Base-by-base conservation (phyloP, 2,113 vertebrate species). In the Semnornis frantzii region DNA sequence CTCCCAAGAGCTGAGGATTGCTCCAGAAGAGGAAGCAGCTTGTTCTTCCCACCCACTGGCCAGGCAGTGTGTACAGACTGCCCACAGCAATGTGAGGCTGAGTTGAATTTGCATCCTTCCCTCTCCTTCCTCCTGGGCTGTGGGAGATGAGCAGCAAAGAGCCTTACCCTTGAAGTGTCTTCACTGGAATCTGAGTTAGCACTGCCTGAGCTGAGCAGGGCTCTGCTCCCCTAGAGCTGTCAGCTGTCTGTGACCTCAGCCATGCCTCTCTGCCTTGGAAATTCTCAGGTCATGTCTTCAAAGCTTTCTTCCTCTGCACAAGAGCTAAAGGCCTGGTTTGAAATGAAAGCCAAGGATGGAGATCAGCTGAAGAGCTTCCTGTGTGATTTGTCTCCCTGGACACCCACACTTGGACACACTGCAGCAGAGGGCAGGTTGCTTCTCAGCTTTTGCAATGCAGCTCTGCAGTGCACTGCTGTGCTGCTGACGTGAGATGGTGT, bases 281-380 rank as follows among this genome's bases (percentile, higher is more conserved):
- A 28, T 82, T 87, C 93, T 93, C 54, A 62, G 91, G 76, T 95
- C 91, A 69, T 65, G 79, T 94, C 94, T 96, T 83, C 85, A 88
- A 78, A 91, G 75, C 69, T 85, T 68, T 42, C 87, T 91, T 85
- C 15, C 0, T 15, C 31, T 46, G 63, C 85, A 23, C 68, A 33
- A 3, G 59, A 80, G 60, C 46, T 48, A n/a, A 55, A 33, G 62
- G 34, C 31, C 59, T 88, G 70, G 11, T 31, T 94, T 69, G 21
- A 33, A 70, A 42, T n/a, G 39, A 62, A 82, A 82, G 28, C 58
- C 81, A 59, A 84, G 73, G 79, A 25, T 62, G 73, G 58, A 59
- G 27, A 63, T 90, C 82, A 65, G 62, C 58, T 42, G 87, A 92
- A 78, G 87, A 81, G 6, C 57, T 68, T 48, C 15, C 48, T 17